Percentiles rank a stretch among this genome's conserved stretches.
phyloP scores from a whole-genome alignment of 2,888 invertebrate species.

The Pomacea canaliculata region DNA sequence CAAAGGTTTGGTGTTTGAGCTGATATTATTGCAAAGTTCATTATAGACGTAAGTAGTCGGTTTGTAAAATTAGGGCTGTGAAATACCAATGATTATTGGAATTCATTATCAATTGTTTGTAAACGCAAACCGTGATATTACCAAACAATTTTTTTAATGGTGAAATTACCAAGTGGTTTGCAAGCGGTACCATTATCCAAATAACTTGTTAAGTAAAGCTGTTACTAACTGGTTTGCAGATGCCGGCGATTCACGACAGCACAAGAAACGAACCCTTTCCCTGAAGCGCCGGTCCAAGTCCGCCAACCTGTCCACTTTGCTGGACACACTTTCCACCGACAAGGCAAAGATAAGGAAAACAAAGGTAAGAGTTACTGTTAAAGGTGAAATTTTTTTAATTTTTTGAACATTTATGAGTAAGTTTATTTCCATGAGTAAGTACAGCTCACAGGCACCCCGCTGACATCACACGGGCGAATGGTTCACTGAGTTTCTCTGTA shows the following conservation, averaged over 20 bases:
- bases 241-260: constrained; percentile 44
- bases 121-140: too few species aligned
- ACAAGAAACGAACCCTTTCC: constrained; percentile 83
- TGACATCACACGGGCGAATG: background rate
- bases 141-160: too few species aligned
- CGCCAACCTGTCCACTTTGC: constrained; percentile 53
- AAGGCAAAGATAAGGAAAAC: constrained; percentile 8
- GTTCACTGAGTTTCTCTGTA: background rate
- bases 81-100: too few species aligned
- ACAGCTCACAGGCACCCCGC: background rate
- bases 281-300: constrained; percentile 90
- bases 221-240: constrained; percentile 35
- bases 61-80: too few species aligned
- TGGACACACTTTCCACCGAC: constrained; percentile 39
- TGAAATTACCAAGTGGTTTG: too few species aligned
- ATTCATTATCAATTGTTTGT: too few species aligned
- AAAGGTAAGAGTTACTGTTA: constrained; percentile 27
- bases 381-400: too few species aligned
- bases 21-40: too few species aligned
- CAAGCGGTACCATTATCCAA: too few species aligned
- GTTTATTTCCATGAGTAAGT: background rate
- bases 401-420: background rate
- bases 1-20: too few species aligned
- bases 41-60: too few species aligned
- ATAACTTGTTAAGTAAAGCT: too few species aligned